Base-by-base conservation (phyloP, 2,113 vertebrate species). In the Ursus arctos region DNA sequence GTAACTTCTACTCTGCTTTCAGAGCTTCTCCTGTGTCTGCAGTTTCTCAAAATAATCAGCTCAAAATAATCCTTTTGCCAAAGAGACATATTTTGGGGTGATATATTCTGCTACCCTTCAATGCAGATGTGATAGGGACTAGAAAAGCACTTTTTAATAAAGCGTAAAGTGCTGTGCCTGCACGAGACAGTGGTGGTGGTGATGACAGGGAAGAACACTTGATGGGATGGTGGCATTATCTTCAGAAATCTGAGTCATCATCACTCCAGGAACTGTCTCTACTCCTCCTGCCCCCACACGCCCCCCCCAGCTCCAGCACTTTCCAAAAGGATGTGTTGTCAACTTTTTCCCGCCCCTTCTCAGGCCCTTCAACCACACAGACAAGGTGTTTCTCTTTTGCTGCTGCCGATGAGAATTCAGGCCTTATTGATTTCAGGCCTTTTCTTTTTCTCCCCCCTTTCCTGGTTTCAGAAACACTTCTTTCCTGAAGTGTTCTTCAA, bases 1-100 rank as follows among this genome's bases (percentile, higher is more conserved):
- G 57, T 63, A 53, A 53, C 14, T 53, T 61, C 18, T 59, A 24
- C 55, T 88, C 53, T 63, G 7, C 88, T 89, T 91, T 72, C 33
- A 74, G n/a, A 74, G 13, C 21, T 21, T 82, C 93, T 82, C 76
- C 63, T 16, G 13, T 89, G 19, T 74, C n/a, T 74, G 40, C 40
- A 74, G 10, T 63, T 94, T 82, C 55, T 74, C 65, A 89, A 82
- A 82, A 74, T 89, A 88, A 88, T 94, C 76, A 71, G 16, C 53
- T 40, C 5, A 13, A 40, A 59, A 86, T 77, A 94, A 79, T 94
- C 59, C 2, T 69, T 33, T 43, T 33, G 47, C 13, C 71, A 33
- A 85, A 40, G 16, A 53, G 71, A 77, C 61, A 22, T 65, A 53
- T 76, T 93, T 91, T 40, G 15, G n/a, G 36, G 59, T 47, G 19